Conservation (phyloP, 2,113 vertebrate species). For the Pangasianodon gigas region DNA sequence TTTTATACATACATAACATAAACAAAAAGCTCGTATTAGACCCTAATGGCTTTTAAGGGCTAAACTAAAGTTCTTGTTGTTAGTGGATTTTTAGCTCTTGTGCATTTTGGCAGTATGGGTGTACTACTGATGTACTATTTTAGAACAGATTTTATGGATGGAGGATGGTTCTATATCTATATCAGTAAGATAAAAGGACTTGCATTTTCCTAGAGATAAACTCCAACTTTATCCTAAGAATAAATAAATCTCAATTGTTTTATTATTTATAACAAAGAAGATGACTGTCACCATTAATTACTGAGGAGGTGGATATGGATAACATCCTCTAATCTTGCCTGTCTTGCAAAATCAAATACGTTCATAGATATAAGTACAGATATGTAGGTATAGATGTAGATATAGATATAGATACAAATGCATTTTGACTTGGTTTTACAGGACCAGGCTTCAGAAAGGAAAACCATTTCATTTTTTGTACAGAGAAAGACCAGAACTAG, state of each 20-base stretch:
- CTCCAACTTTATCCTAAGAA: conserved; percentile 21
- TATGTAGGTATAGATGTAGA: background rate
- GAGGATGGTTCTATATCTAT: background rate
- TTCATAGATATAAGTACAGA: background rate
- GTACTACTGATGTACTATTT: background rate
- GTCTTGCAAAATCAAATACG: background rate
- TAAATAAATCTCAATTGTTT: background rate
- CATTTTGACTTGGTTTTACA: background rate
- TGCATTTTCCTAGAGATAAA: background rate
- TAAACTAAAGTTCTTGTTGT: background rate
- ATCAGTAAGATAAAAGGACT: background rate
- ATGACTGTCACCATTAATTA: conserved; percentile 51
- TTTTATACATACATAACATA: background rate
- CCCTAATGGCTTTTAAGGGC: background rate
- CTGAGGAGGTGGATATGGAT: conserved; percentile 27
- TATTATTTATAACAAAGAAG: conserved; percentile 43
- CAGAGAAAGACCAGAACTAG: background rate
- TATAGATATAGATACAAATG: background rate
- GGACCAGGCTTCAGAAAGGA: background rate
- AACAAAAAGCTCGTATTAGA: background rate
- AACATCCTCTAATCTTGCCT: background rate
- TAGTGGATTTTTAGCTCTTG: background rate
- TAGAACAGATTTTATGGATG: background rate
- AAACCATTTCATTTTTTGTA: conserved; percentile 1
- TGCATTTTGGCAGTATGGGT: background rate